Percentiles rank a stretch among this genome's conserved stretches.
Evolutionary conservation across 2,113 vertebrate species (phyloP).

Genomic region (Macquaria australasica): DNA sequence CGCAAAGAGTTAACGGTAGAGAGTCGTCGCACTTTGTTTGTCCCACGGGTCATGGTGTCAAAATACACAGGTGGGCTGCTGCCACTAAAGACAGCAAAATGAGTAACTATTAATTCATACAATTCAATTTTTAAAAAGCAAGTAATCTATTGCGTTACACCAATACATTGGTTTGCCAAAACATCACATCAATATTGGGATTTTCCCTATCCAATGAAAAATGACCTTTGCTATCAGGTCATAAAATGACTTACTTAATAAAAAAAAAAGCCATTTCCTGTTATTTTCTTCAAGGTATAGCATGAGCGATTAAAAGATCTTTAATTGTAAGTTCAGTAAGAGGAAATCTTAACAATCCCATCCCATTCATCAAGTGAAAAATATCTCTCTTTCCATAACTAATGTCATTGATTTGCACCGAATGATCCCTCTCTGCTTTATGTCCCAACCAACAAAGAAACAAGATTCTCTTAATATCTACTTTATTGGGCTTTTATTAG

Average conservation of each 20-base stretch:
- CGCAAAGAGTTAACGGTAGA: constrained; percentile 72
- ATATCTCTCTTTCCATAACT: too few relatives aligned
- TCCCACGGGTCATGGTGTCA: constrained; percentile 74
- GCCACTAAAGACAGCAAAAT: constrained; percentile 19
- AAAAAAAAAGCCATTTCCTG: too few relatives aligned
- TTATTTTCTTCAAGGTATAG: too few relatives aligned
- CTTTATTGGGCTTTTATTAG: neutral
- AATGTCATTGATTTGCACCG: neutral
- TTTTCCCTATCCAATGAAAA: neutral
- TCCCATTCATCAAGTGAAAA: too few relatives aligned
- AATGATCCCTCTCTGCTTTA: neutral
- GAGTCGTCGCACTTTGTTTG: constrained; percentile 64
- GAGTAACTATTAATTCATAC: neutral
- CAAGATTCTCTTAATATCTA: neutral
- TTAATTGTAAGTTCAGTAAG: too few relatives aligned
- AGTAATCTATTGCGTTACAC: neutral
- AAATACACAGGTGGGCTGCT: constrained; percentile 59
- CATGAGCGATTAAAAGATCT: too few relatives aligned
- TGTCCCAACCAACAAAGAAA: neutral
- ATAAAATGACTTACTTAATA: too few relatives aligned
- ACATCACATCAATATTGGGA: neutral
- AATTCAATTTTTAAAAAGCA: neutral
- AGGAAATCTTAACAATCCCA: too few relatives aligned
- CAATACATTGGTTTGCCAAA: neutral
- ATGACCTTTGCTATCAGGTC: neutral